Evolutionary conservation across 1,140 invertebrate species (phyloP).

Genomic region (Charaxes varanes): DNA sequence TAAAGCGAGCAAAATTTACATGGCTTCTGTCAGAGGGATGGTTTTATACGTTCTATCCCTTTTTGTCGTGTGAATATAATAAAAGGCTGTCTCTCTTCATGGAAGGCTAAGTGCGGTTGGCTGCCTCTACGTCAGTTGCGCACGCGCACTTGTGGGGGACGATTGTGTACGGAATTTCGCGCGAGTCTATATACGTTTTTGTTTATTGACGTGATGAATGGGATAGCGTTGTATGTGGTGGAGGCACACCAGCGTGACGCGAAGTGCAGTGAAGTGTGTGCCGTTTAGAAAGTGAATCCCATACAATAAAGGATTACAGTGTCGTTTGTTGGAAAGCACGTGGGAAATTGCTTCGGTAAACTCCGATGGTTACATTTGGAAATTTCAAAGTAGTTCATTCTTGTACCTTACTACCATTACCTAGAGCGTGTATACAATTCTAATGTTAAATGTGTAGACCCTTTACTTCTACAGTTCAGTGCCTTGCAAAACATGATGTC

Average conservation of each 20-base stretch:
- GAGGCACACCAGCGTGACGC: slow-evolving; percentile 7
- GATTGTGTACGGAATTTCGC: slow-evolving; percentile 31
- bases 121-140: slow-evolving; percentile 48
- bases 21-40: slow-evolving; percentile 43
- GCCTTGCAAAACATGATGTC: too few species aligned
- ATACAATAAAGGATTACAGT: slow-evolving; percentile 57
- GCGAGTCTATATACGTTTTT: slow-evolving; percentile 10
- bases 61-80: not conserved
- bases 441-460: too few species aligned
- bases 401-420: too few species aligned
- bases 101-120: slow-evolving; percentile 30
- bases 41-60: slow-evolving; percentile 17
- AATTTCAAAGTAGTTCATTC: too few species aligned
- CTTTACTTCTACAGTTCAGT: too few species aligned
- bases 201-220: slow-evolving; percentile 3
- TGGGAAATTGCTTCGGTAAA: slow-evolving; percentile 21
- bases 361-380: slow-evolving; percentile 20
- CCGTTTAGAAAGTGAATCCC: slow-evolving; percentile 40
- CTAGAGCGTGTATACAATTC: too few species aligned
- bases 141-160: slow-evolving; percentile 38
- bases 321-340: slow-evolving; percentile 23
- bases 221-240: slow-evolving; percentile 7
- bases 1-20: slow-evolving; percentile 36
- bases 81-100: slow-evolving; percentile 7
- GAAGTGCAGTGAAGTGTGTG: slow-evolving; percentile 15